Evolutionary conservation across 1,140 invertebrate genomes (phyloP).

Genomic region (Apis dorsata): DNA sequence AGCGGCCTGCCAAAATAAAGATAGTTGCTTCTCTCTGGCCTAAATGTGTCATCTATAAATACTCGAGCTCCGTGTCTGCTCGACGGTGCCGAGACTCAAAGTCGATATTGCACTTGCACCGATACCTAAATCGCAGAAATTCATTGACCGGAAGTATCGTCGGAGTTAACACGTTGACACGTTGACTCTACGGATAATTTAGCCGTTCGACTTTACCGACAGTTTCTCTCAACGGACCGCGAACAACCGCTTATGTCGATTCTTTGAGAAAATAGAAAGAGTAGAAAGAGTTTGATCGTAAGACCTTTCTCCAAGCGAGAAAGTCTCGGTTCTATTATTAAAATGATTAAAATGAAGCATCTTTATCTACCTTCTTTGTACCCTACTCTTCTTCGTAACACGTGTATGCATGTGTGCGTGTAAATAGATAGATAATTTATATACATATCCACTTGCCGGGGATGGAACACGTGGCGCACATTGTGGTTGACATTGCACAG

Average conservation of each 20-base stretch:
- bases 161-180: neutral
- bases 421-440: constrained; percentile 3
- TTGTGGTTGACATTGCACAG: neutral
- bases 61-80: constrained; percentile 59
- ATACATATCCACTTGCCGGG: too few species aligned
- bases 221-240: too few species aligned
- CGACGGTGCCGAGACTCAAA: constrained; percentile 11
- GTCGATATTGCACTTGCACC: constrained; percentile 40
- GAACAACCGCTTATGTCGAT: neutral
- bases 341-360: too few species aligned
- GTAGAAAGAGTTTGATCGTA: neutral
- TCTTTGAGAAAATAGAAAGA: neutral
- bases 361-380: too few species aligned
- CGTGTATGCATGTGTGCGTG: too few species aligned
- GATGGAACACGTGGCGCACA: neutral
- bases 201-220: neutral
- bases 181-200: neutral
- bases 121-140: constrained; percentile 36
- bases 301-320: too few species aligned
- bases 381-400: too few species aligned
- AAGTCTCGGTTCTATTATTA: too few species aligned
- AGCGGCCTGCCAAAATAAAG: constrained; percentile 71
- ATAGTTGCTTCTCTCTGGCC: constrained; percentile 68
- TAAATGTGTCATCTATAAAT: constrained; percentile 79
- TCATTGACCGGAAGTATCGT: neutral